Evolutionary conservation across 2,113 vertebrate species (phyloP).

Genomic region (Accipiter cooperii): DNA sequence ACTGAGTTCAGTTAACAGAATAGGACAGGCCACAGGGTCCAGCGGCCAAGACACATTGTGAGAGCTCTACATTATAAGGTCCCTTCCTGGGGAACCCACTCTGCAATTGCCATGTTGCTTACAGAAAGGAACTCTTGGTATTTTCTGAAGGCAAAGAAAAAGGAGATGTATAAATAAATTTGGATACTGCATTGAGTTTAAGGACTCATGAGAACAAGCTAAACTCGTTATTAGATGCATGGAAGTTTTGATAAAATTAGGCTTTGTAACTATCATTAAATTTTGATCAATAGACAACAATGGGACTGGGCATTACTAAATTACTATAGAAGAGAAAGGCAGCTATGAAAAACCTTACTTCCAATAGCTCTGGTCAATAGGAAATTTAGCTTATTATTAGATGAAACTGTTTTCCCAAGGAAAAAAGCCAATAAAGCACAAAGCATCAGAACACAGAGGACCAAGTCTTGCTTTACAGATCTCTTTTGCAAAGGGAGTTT

Average conservation of each 20-base stretch:
- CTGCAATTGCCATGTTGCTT: not conserved
- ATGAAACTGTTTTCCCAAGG: not conserved
- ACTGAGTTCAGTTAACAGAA: not conserved
- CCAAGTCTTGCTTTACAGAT: not conserved
- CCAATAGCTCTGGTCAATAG: not conserved
- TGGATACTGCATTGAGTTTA: rapidly evolving
- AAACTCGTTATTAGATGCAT: not conserved
- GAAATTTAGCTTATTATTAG: not conserved
- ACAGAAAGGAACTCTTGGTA: not conserved
- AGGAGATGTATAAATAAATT: not conserved
- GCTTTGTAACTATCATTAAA: not conserved
- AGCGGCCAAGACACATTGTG: rapidly evolving
- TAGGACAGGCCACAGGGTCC: not conserved
- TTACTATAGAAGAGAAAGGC: not conserved
- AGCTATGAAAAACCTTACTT: not conserved
- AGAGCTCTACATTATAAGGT: too few species aligned
- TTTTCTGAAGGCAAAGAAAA: not conserved
- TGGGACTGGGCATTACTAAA: not conserved
- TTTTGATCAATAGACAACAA: not conserved
- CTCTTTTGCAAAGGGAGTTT: not conserved
- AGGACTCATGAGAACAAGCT: not conserved
- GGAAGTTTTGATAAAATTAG: not conserved
- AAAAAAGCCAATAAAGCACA: not conserved
- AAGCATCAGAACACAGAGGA: not conserved
- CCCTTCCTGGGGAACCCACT: not conserved